Conservation (phyloP, 2,113 vertebrate species). For the Poecile atricapillus region DNA sequence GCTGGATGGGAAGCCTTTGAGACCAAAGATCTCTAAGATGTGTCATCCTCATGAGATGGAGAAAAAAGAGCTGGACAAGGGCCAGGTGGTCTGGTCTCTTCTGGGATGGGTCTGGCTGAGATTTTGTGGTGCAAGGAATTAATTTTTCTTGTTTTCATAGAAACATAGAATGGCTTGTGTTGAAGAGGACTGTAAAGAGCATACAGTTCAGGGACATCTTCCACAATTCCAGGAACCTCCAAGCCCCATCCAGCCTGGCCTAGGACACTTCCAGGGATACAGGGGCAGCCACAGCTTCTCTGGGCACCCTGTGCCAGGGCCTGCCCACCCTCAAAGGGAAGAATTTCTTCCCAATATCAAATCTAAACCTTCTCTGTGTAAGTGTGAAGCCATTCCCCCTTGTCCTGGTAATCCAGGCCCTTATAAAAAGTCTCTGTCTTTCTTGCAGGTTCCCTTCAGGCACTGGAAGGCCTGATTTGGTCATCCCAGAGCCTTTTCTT, state of each 20-base stretch:
- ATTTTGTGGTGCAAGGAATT: background rate
- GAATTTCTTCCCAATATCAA: background rate
- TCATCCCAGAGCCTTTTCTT: background rate
- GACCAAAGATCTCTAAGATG: background rate
- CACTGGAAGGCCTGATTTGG: background rate
- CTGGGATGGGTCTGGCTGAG: background rate
- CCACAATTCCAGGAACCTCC: rapidly evolving
- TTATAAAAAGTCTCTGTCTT: background rate
- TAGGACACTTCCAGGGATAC: background rate
- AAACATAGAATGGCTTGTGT: background rate
- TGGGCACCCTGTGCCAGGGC: background rate
- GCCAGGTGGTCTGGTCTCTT: background rate
- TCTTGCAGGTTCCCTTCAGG: background rate
- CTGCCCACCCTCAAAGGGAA: rapidly evolving
- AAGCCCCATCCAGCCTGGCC: background rate
- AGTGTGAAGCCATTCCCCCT: background rate
- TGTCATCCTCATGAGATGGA: background rate
- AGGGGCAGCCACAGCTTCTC: background rate
- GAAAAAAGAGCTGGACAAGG: background rate
- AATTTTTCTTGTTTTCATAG: background rate
- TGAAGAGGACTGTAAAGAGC: background rate
- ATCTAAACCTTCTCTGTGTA: background rate
- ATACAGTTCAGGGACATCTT: background rate
- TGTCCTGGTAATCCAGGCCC: background rate
- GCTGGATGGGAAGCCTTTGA: background rate